phyloP scores from a whole-genome alignment of 1,140 invertebrate genomes.

The Dendroctonus valens region DNA sequence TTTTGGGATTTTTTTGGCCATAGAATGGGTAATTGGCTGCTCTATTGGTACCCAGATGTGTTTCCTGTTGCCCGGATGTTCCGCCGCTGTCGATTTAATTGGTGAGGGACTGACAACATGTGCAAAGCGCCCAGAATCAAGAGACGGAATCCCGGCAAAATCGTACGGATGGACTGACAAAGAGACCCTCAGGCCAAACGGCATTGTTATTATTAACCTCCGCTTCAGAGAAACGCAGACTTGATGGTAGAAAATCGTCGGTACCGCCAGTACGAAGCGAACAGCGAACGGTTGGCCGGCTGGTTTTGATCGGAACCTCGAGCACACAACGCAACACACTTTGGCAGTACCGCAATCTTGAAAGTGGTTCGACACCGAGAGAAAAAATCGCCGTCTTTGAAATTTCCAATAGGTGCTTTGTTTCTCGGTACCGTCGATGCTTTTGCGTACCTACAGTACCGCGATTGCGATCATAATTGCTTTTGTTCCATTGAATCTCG shows the following conservation, averaged over 20 bases:
- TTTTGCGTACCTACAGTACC: no score
- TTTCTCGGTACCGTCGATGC: no score
- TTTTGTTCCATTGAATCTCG: neutral
- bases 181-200: conserved; percentile 10
- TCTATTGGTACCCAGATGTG: neutral
- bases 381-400: no score
- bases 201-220: neutral
- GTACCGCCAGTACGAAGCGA: conserved; percentile 19
- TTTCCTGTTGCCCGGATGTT: neutral
- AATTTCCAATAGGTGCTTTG: no score
- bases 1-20: neutral
- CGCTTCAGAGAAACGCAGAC: conserved; percentile 11
- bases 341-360: no score
- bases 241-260: conserved; percentile 6
- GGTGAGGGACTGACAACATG: neutral
- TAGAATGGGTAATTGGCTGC: no score
- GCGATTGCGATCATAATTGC: no score
- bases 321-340: no score
- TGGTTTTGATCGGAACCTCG: neutral
- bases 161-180: conserved; percentile 12
- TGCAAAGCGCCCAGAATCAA: conserved; percentile 2
- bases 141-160: conserved; percentile 13
- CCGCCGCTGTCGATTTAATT: neutral
- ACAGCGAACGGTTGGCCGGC: conserved; percentile 4
- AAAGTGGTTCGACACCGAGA: no score